Evolutionary conservation across 2,797 vertebrate genomes (phyloP).

Genomic region (Taeniopygia guttata): DNA sequence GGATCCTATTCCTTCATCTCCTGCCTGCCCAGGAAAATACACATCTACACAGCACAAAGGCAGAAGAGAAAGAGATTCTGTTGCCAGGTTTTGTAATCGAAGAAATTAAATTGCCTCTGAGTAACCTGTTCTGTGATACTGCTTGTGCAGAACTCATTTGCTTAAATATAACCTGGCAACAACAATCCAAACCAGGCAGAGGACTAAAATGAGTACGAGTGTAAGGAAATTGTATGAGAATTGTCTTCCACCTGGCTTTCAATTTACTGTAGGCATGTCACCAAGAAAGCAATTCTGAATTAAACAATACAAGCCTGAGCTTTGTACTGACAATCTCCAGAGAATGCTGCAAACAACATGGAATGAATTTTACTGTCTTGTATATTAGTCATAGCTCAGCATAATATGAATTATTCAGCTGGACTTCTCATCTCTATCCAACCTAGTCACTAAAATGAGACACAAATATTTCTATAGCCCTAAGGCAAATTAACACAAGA

Average conservation of each 20-base stretch:
- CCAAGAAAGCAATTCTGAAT: background rate
- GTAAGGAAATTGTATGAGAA: background rate
- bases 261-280: background rate
- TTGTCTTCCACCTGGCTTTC: background rate
- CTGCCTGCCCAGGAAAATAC: background rate
- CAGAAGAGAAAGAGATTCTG: background rate
- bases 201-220: background rate
- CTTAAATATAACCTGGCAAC: background rate
- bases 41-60: background rate
- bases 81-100: background rate
- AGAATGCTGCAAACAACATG: background rate
- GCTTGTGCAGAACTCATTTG: background rate
- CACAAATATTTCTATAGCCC: background rate
- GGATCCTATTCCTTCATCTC: background rate
- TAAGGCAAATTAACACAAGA: background rate
- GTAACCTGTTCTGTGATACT: background rate
- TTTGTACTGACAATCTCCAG: background rate
- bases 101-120: constrained; percentile 12
- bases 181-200: background rate
- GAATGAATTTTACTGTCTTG: background rate
- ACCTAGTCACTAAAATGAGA: background rate
- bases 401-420: background rate
- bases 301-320: background rate
- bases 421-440: background rate
- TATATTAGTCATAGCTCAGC: background rate